These are phyloP conservation scores for Stichopus horrens DNA, from an alignment of 53 echinoderm and acorn worm genomes.

Conservation along the genomic window DNA sequence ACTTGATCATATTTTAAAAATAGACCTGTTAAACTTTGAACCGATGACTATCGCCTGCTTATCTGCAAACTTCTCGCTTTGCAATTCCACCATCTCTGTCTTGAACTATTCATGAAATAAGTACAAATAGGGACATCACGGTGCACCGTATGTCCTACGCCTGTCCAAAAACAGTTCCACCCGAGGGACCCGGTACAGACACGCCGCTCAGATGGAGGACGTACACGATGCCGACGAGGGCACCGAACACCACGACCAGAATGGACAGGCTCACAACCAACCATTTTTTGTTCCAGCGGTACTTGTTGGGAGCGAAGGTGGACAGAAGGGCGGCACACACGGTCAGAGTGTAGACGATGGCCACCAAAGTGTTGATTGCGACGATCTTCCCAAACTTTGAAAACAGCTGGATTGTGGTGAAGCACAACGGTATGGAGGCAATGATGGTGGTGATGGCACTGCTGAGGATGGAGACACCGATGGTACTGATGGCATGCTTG, in stretches of 20 bases:
- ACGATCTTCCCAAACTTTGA: constrained; percentile 98
- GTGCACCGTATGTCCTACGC: too few species aligned
- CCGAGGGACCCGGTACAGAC: constrained; percentile 86
- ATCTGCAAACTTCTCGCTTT: too few species aligned
- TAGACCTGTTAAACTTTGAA: too few species aligned
- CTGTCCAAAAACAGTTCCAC: constrained; percentile 69
- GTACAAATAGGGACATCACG: too few species aligned
- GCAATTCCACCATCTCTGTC: too few species aligned
- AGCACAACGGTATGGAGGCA: constrained; percentile 88
- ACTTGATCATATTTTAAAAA: too few species aligned
- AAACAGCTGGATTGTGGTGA: constrained; percentile 89
- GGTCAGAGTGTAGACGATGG: constrained; percentile 91
- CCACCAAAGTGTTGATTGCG: constrained; percentile 88
- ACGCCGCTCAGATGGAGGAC: constrained; percentile 58
- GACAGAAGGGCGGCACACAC: constrained; percentile 80
- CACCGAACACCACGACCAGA: constrained; percentile 56
- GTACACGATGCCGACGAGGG: constrained; percentile 53
- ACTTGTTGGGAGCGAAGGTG: constrained; percentile 74
- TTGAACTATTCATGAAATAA: too few species aligned
- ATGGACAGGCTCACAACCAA: constrained; percentile 67
- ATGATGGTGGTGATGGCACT: constrained; percentile 94
- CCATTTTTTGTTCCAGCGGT: constrained; percentile 81
- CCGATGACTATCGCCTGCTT: too few species aligned
- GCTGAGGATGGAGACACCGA: constrained; percentile 93
- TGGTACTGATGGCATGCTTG: constrained; percentile 79